A percentile compares a stretch with the other conserved stretches of the same genome.
phyloP scores from a whole-genome alignment of 2,888 invertebrate species.

The Drosophila mercatorum region DNA sequence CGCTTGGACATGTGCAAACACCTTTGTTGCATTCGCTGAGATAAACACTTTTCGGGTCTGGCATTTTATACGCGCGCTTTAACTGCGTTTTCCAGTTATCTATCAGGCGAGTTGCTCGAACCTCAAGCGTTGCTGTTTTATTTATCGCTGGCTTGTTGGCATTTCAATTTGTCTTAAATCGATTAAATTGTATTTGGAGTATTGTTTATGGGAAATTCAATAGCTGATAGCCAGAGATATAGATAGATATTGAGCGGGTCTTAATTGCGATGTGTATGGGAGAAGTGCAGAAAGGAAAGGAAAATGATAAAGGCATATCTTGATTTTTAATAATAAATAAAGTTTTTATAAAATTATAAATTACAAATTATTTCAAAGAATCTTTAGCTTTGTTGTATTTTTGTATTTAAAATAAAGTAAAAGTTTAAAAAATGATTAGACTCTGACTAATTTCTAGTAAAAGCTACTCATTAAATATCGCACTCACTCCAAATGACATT shows the following conservation, averaged over 20 bases:
- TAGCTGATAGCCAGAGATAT: slow-evolving; percentile 5
- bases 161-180: slow-evolving; percentile 67
- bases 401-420: too few species aligned
- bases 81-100: slow-evolving; percentile 62
- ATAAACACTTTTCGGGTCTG: slow-evolving; percentile 58
- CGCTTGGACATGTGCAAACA: slow-evolving; percentile 79
- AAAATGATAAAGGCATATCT: background rate
- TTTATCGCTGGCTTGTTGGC: slow-evolving; percentile 30
- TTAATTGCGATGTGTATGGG: background rate
- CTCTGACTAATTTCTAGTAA: too few species aligned
- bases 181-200: slow-evolving; percentile 50
- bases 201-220: slow-evolving; percentile 30
- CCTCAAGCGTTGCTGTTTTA: slow-evolving; percentile 10
- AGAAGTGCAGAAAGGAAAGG: background rate
- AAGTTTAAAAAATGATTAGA: too few species aligned
- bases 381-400: too few species aligned
- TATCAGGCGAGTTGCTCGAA: slow-evolving; percentile 45
- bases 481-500: background rate
- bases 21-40: slow-evolving; percentile 67
- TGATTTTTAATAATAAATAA: too few species aligned
- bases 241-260: background rate
- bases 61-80: slow-evolving; percentile 39
- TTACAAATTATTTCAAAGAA: too few species aligned
- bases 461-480: too few species aligned
- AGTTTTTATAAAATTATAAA: too few species aligned